Percentiles rank a stretch among this genome's conserved stretches.
These are phyloP conservation scores for Dynastes maya DNA, from an alignment of 2,888 invertebrate species.

Conservation along the genomic window DNA sequence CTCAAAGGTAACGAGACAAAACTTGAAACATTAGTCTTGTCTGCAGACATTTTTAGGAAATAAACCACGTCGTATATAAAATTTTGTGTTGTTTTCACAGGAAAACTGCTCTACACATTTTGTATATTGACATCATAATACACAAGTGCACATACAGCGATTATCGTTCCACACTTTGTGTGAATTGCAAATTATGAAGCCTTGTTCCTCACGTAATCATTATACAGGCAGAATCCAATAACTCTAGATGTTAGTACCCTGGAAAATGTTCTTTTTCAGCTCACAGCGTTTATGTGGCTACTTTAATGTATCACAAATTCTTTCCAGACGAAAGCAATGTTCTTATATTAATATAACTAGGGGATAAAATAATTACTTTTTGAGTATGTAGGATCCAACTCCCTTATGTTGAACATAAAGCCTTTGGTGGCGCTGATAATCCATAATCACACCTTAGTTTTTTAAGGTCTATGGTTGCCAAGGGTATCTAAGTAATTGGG, in stretches of 20 bases:
- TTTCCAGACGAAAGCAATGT: no score
- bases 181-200: constrained; percentile 25
- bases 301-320: no score
- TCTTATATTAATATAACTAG: no score
- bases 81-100: background rate
- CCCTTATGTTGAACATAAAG: constrained; percentile 30
- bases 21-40: background rate
- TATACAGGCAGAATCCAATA: constrained; percentile 6
- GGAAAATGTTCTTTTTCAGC: constrained; percentile 39
- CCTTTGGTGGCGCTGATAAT: constrained; percentile 1
- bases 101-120: background rate
- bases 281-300: no score
- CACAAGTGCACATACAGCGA: constrained; percentile 7
- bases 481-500: constrained; percentile 34
- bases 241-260: background rate
- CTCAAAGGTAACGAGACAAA: background rate
- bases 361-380: no score
- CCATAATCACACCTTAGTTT: constrained; percentile 37
- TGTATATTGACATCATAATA: constrained; percentile 41
- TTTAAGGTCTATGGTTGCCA: constrained; percentile 48
- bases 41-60: background rate
- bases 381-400: constrained; percentile 25
- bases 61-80: background rate
- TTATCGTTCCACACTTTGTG: background rate
- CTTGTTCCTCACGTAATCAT: no score